Base-by-base conservation (phyloP, 2,797 vertebrate species). In the Hybognathus amarus region DNA sequence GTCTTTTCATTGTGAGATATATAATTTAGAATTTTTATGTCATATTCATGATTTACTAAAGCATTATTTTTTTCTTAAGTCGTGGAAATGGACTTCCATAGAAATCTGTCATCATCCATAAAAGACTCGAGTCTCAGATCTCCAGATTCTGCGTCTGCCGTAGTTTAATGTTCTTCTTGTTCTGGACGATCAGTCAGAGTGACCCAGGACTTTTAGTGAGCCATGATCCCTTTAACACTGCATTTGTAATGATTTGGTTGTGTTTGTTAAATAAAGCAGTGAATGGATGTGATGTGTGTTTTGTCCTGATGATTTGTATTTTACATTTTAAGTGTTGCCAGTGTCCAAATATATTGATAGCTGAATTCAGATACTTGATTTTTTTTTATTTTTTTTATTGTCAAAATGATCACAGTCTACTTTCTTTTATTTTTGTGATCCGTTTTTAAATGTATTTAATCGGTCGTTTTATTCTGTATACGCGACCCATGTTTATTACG, bases 261-360 rank as follows among this genome's bases (percentile, higher is more conserved):
- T 17, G 36, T 64, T 67, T 68, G 47, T n/a, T 56, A 9, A 70
- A 80, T 59, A 80, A 70, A 70, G 50, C 36, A 15, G 33, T 79
- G 30, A 67, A 27, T 54, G 63, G 9, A 56, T n/a, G 54, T 15
- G 13, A 47, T 47, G 45, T 4, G 40, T 52, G 30, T 36, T 13
- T 18, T 6, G 15, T 20, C 18, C 6, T 8, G 18, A 2, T 7
- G 50, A 52, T 45, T 42, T 42, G 9, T n/a, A 40, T 40, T 3
- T 2, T 40, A 3, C 4, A 24, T 24, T 12, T 24, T 5, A 24
- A 59, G 11, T 59, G 56, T 59, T 6, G 5, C 5, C 56, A 5
- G 56, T 24, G 56, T 59, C 52, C 12, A 24, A 13, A 24, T 24
- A 24, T 24, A 59, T 59, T 59, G 56, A 59, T 59, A 59, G 30